Base-by-base conservation (phyloP, 2,888 invertebrate genomes). In the Drosophila flavopinicola region DNA sequence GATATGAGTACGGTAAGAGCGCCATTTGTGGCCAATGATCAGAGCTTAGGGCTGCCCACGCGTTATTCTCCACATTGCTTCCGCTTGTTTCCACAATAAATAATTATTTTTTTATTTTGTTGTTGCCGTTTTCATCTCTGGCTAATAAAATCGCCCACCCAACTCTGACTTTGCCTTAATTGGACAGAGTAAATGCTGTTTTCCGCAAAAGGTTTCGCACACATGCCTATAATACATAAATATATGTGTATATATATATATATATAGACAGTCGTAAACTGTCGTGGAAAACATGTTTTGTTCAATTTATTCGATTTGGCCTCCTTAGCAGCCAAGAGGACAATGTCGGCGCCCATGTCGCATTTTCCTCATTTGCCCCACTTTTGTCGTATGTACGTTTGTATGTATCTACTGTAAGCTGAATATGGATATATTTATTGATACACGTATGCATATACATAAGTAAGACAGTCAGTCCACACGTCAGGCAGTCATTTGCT, bases 121-220 rank as follows among this genome's bases (percentile, higher is more conserved):
- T 11, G 1, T 17, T 15, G 38, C 44, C 53, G 45, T 44, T 54
- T 60, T 53, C 53, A 69, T 49, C 53, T 66, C 20, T 52, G 35
- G 60, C 48, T 66, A 45, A 60, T 66, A 44, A 52, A 64, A 56
- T 59, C 80, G 83, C 80, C 80, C 78, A 83, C 78, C 54, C 66
- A 67, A 41, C 68, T n/a, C n/a, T 20, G 74, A 65, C 78, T 68
- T 75, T 64, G 80, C 83, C 80, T 61, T 80, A 78, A 71, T 68
- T 80, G 83, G 79, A 39, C 37, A 57, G 48, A 79, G 68, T 75
- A 75, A 79, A 71, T 76, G 71, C 63, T 71, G 74, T 68, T 71
- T 79, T 75, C 83, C 76, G 75, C 72, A 58, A 74, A 71, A 75
- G 70, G 70, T 75, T 69, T 72, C 53, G 47, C 10, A 29, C 11